Evolutionary conservation across 1,140 invertebrate genomes (phyloP).

Genomic region (Panagrolaimus sp.): DNA sequence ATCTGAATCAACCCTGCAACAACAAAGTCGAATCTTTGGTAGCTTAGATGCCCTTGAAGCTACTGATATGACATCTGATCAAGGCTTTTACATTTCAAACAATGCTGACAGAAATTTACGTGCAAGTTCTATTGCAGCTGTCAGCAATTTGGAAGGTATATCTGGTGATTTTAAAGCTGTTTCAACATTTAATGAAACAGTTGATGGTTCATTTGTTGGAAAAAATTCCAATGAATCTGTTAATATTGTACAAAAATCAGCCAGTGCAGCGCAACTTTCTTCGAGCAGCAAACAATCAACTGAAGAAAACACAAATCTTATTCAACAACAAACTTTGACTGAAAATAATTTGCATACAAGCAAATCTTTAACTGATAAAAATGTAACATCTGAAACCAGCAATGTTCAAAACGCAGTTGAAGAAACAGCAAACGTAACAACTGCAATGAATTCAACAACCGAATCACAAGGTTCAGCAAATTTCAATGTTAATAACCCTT

Average conservation of each 20-base stretch:
- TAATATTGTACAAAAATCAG: not conserved
- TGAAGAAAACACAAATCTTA: not conserved
- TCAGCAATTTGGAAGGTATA: not conserved
- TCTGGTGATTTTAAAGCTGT: not conserved
- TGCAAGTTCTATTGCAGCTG: not conserved
- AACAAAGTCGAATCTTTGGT: not conserved
- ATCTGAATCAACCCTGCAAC: not conserved
- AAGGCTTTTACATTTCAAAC: not conserved
- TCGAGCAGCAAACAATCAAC: no score
- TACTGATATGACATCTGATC: not conserved
- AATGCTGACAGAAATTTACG: no score
- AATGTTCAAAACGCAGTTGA: no score
- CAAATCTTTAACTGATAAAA: not conserved
- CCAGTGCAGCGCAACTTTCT: not conserved
- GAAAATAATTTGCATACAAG: not conserved
- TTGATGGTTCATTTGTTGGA: not conserved
- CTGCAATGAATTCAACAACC: not conserved
- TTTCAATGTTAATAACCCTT: not conserved
- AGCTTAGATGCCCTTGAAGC: not conserved
- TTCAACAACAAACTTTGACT: not conserved
- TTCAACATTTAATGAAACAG: no score
- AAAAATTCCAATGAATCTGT: not conserved
- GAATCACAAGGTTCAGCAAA: not conserved
- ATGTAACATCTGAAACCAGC: not conserved
- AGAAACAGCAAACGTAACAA: not conserved